phyloP scores from a whole-genome alignment of 2,797 vertebrate genomes.

The Sarcophilus harrisii region DNA sequence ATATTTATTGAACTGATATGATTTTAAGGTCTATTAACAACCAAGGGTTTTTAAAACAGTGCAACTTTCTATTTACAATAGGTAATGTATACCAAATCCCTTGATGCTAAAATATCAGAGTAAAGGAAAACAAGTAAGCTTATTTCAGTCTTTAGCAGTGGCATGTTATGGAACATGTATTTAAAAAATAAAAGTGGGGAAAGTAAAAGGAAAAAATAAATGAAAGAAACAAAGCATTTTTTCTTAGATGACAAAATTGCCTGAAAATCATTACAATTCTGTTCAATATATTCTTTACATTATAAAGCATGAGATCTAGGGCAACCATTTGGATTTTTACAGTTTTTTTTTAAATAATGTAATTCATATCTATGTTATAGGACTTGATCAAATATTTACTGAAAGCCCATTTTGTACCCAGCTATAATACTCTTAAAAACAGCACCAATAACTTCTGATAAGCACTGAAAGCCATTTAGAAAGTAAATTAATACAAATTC shows the following conservation, averaged over 20 bases:
- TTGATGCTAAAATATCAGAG: not conserved
- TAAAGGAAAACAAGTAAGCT: not conserved
- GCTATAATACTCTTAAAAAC: not conserved
- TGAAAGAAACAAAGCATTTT: not conserved
- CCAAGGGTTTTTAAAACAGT: not conserved
- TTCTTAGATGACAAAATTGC: conserved; percentile 9
- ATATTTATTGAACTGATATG: not conserved
- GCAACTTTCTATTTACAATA: not conserved
- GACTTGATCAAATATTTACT: not conserved
- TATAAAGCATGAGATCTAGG: not conserved
- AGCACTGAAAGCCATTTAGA: not conserved
- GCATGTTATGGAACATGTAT: not conserved
- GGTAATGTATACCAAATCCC: not conserved
- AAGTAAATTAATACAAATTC: not conserved
- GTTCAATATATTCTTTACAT: not conserved
- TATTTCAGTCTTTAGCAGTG: not conserved
- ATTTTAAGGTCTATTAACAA: not conserved
- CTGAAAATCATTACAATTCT: not conserved
- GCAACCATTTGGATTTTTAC: not conserved
- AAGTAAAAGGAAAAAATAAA: not conserved
- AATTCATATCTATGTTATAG: not conserved
- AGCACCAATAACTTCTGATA: not conserved
- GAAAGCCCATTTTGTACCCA: not conserved
- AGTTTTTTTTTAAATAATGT: not conserved
- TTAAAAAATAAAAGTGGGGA: not conserved